phyloP scores from a whole-genome alignment of 2,888 invertebrate genomes.

The Sylvicola fuscatus region DNA sequence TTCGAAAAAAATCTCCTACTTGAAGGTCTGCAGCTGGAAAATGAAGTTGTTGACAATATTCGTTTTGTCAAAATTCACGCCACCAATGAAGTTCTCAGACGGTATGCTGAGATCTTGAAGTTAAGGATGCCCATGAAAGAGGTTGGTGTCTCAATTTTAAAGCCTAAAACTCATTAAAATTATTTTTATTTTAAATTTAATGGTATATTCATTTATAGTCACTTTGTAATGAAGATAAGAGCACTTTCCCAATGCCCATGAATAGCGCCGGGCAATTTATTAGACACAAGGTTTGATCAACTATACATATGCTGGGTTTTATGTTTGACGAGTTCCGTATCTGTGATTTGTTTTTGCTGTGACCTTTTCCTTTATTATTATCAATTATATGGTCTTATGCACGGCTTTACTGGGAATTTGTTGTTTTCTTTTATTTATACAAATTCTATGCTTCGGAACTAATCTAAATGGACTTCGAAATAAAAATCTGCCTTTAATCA shows the following conservation, averaged over 20 bases:
- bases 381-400: no score
- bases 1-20: slow-evolving; percentile 51
- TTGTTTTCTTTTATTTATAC: no score
- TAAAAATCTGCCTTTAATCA: no score
- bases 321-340: no score
- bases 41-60: slow-evolving; percentile 43
- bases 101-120: slow-evolving; percentile 83
- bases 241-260: slow-evolving; percentile 39
- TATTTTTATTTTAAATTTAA: slow-evolving; percentile 1
- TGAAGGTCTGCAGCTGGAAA: slow-evolving; percentile 57
- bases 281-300: slow-evolving; percentile 34
- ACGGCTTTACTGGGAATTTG: no score
- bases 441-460: no score
- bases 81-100: slow-evolving; percentile 56
- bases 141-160: slow-evolving; percentile 21
- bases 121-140: slow-evolving; percentile 87
- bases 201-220: slow-evolving; percentile 27
- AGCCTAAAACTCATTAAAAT: slow-evolving; percentile 1
- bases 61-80: slow-evolving; percentile 51
- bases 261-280: slow-evolving; percentile 43
- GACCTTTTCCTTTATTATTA: no score
- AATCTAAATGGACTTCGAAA: no score
- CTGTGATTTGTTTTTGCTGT: no score
- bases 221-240: slow-evolving; percentile 37
- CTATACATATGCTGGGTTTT: neutral